Evolutionary conservation across 2,888 invertebrate genomes (phyloP), one percentile per base, ranked within the genome.

Genomic region (Orchesella flavescens): DNA sequence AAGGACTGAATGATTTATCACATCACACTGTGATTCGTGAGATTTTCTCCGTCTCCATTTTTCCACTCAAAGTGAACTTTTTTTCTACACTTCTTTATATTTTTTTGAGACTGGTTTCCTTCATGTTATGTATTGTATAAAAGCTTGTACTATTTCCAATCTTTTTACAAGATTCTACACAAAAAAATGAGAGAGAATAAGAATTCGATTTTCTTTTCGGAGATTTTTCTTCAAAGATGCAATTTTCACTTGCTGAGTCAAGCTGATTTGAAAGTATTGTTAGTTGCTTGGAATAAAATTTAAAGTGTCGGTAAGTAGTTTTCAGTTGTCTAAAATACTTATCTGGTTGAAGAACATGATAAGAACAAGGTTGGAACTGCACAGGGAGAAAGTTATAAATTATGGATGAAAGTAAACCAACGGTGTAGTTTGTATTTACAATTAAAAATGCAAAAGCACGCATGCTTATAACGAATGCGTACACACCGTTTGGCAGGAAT

Each of bases 1-100:
- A 68, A 21, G 68, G 15, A 9, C 57, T 76, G 76, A 76, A 76
- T 76, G 76, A 76, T 76, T 76, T 76, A 76, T 76, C 75, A 75
- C 75, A 75, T 75, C 75, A 66, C 65, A 75, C 63, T 66, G 75
- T 66, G 75, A 75, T 75, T 75, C 66, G 53, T 75, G 65, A 75
- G 63, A 66, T 66, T 66, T 75, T 66, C 21, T 75, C 74, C 46
- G 13, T 61, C 19, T 34, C 59, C 5, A n/a, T 55, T 74, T n/a
- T 17, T 74, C 19, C n/a, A 17, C 46, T 44, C 73, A 65, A 61
- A 43, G 46, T 65, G n/a, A 65, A 65, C 34, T 73, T 74, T 69
- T 53, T 44, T 34, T 53, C 21, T 24, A 34, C 43, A 23, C 23
- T 23, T 23, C 49, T 17, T 46, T 66, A 44, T 24, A 68, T 46